Conservation (phyloP, 2,113 vertebrate genomes). For the Hydrochoerus hydrochaeris region DNA sequence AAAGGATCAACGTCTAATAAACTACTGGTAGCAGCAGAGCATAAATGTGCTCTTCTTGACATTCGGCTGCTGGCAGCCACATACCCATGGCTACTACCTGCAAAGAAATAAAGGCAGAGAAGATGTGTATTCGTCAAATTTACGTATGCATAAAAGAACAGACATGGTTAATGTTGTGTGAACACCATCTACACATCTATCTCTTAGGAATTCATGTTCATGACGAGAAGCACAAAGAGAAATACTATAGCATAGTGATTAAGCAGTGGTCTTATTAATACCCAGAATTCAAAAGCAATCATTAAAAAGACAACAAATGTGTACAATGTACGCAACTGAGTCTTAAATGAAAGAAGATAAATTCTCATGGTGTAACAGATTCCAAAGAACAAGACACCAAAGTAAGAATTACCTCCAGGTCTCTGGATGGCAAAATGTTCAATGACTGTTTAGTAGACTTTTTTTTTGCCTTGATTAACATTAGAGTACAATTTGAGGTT, state of each 20-base stretch:
- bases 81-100: slow-evolving; percentile 85
- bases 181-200: background rate
- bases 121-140: background rate
- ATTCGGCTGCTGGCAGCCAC: slow-evolving; percentile 84
- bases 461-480: slow-evolving; percentile 17
- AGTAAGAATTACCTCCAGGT: background rate
- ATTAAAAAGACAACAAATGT: background rate
- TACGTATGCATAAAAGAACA: background rate
- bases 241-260: background rate
- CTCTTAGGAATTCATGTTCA: background rate
- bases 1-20: slow-evolving; percentile 97
- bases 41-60: slow-evolving; percentile 83
- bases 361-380: background rate
- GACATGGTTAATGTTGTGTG: background rate
- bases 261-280: background rate
- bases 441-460: background rate
- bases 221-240: slow-evolving; percentile 19
- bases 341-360: background rate
- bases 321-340: background rate
- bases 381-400: background rate
- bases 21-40: slow-evolving; percentile 87
- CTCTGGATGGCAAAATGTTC: background rate
- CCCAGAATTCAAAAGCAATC: background rate
- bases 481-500: background rate
- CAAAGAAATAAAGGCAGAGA: slow-evolving; percentile 66